Base-by-base conservation (phyloP, 2,888 invertebrate species). In the Lissocephala sabroskyi region DNA sequence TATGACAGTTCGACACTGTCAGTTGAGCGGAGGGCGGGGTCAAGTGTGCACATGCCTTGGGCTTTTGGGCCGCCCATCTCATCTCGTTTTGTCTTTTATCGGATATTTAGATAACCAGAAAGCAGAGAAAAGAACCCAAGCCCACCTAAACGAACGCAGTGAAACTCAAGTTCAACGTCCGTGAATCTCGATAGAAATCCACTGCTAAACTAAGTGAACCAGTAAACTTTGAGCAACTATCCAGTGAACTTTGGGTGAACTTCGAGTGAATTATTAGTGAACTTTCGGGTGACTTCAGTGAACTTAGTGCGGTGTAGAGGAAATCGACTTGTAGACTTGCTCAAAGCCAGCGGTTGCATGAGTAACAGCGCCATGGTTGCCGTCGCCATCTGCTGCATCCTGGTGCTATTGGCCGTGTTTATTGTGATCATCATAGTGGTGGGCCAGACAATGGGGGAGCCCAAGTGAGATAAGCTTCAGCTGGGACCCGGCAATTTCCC, bases 371-470 rank as follows among this genome's bases (percentile, higher is more conserved):
- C 85, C 56, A 93, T 93, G 93, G 91, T 93, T 81, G 92, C 92
- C 59, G 92, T 93, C 75, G 93, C 92, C 76, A 92, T 93, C 73
- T 92, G 92, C 86, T 93, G 92, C 85, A 92, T 93, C 79, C 87
- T 93, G 79, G 91, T 93, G 83, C 87, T 93, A 64, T 86, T 93
- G 81, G 90, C 91, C 65, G 92, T 93, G 65, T 93, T 93, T 86
- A 93, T 93, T 75, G 89, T 93, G 63, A 89, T 93, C 79, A 93
- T 93, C 84, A 92, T 93, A 73, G 91, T 92, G 62, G 91, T 92
- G 57, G 93, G 92, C 16, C 92, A 93, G 86, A 90, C 90, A 75
- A 90, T 92, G 82, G 89, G 89, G 76, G 87, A 86, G 57, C 88
- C 89, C 59, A 88, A 87, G 75, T 88, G 85, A 85, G 85, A 85